phyloP scores from a whole-genome alignment of 92 coral and sea anemone species.

The Phenganax stokvisi region DNA sequence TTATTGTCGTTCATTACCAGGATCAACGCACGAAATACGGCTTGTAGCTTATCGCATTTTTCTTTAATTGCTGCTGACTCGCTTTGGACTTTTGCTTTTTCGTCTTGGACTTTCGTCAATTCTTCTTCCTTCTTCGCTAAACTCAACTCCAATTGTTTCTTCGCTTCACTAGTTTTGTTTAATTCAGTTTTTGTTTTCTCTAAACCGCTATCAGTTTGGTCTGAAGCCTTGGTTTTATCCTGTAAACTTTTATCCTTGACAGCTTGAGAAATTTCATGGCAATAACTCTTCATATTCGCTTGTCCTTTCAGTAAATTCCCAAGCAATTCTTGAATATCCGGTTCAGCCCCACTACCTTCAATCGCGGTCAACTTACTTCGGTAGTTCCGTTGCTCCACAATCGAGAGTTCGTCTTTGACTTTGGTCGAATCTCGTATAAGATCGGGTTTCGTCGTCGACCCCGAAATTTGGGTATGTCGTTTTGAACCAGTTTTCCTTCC shows the following conservation, averaged over 20 bases:
- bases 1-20: conserved; percentile 28
- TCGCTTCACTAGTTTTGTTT: conserved; percentile 8
- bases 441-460: conserved; percentile 28
- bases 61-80: conserved; percentile 52
- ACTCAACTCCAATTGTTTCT: conserved; percentile 2
- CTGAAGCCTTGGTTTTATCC: neutral
- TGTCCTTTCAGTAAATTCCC: conserved; percentile 3
- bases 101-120: conserved; percentile 56
- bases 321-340: conserved; percentile 16
- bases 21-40: conserved; percentile 30
- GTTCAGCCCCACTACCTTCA: conserved; percentile 15
- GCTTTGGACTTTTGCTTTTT: conserved; percentile 69
- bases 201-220: neutral
- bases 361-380: conserved; percentile 11
- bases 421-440: conserved; percentile 34
- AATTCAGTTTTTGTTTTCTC: conserved; percentile 1
- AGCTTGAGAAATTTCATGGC: conserved; percentile 5
- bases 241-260: neutral
- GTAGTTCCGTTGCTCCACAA: conserved; percentile 19
- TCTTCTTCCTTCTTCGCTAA: conserved; percentile 47
- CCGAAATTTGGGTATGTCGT: neutral
- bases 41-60: conserved; percentile 41
- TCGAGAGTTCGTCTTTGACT: conserved; percentile 24
- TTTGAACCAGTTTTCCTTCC: neutral
- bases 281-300: neutral